These are phyloP conservation scores for Frieseomelitta varia DNA, from an alignment of 1,140 invertebrate genomes.

Conservation along the genomic window DNA sequence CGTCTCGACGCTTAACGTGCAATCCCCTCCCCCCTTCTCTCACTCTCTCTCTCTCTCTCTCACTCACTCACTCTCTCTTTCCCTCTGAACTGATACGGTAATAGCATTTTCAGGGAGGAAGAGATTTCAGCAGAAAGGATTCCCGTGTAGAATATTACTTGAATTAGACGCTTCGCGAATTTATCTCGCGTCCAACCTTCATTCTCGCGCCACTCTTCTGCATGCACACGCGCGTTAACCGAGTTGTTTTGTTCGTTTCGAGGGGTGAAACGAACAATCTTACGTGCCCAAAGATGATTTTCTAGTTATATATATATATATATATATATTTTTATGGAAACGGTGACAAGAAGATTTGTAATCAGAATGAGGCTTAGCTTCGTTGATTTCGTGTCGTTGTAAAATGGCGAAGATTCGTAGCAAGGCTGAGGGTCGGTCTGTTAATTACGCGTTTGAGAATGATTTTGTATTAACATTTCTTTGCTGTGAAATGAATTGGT, in stretches of 20 bases:
- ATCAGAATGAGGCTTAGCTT: too few relatives aligned
- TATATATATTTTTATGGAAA: too few relatives aligned
- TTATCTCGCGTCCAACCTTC: constrained; percentile 10
- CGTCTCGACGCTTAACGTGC: constrained; percentile 38
- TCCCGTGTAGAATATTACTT: constrained; percentile 57
- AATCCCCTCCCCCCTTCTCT: not conserved
- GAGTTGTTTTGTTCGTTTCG: not conserved
- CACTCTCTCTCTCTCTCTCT: not conserved
- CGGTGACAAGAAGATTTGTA: too few relatives aligned
- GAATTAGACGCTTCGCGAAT: constrained; percentile 51
- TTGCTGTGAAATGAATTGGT: not conserved
- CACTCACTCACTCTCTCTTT: not conserved
- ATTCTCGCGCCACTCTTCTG: not conserved
- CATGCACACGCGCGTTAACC: constrained; percentile 14
- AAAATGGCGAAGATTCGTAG: too few relatives aligned
- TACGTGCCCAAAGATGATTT: not conserved
- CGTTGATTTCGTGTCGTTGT: too few relatives aligned
- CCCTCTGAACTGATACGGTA: constrained; percentile 54
- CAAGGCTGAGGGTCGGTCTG: too few relatives aligned
- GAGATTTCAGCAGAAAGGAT: constrained; percentile 58
- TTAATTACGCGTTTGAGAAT: not conserved
- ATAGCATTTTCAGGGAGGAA: constrained; percentile 57
- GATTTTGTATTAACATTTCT: not conserved
- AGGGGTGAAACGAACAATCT: not conserved
- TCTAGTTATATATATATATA: too few relatives aligned